Percentiles rank a stretch among this genome's conserved stretches.
Evolutionary conservation across 1,140 invertebrate species (phyloP).

Genomic region (Macrobrachium nipponense): DNA sequence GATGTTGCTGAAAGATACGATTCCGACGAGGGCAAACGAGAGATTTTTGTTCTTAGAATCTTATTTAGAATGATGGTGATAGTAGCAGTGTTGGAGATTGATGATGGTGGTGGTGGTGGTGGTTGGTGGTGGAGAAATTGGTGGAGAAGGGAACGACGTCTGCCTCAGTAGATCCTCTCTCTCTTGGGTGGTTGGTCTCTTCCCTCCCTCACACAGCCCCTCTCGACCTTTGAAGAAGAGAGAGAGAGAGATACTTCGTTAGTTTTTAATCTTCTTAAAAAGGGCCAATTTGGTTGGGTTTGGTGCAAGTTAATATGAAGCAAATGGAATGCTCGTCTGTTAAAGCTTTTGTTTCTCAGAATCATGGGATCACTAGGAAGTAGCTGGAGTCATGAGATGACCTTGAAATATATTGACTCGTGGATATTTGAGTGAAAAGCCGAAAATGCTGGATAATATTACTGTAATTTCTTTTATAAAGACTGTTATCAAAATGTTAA

Average conservation of each 20-base stretch:
- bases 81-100: conserved; percentile 13
- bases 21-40: background rate
- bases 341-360: too few relatives aligned
- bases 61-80: conserved; percentile 18
- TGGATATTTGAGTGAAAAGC: too few relatives aligned
- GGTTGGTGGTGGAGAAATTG: conserved; percentile 31
- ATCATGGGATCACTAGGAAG: too few relatives aligned
- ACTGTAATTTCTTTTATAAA: too few relatives aligned
- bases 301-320: too few relatives aligned
- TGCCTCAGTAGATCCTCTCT: conserved; percentile 34
- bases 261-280: conserved; percentile 11
- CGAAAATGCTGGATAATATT: too few relatives aligned
- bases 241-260: conserved; percentile 53
- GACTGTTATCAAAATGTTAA: too few relatives aligned
- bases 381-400: too few relatives aligned
- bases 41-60: background rate
- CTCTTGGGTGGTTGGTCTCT: conserved; percentile 36
- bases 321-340: too few relatives aligned
- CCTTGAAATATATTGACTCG: too few relatives aligned
- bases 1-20: too few relatives aligned
- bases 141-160: conserved; percentile 57
- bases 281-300: too few relatives aligned
- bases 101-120: conserved; percentile 35
- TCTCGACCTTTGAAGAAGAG: conserved; percentile 60
- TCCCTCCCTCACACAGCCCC: conserved; percentile 51